These are phyloP conservation scores for Ciconia maguari DNA, from an alignment of 2,113 vertebrate species.

Conservation along the genomic window DNA sequence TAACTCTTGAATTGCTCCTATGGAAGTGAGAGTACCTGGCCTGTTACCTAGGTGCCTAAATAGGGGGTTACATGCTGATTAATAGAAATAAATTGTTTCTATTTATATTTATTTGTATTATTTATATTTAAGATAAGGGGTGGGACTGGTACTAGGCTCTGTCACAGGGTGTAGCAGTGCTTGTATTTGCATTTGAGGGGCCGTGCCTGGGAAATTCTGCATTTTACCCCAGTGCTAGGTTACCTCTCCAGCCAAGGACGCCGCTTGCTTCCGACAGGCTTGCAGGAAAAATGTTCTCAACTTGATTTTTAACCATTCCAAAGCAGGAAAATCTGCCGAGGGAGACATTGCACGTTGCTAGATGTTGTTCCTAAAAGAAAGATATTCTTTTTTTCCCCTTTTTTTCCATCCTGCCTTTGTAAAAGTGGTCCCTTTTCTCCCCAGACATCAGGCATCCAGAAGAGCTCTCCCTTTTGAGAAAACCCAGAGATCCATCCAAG, in stretches of 20 bases:
- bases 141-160: neutral
- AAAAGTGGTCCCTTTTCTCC: neutral
- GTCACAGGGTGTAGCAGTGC: neutral
- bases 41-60: neutral
- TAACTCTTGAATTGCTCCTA: neutral
- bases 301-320: neutral
- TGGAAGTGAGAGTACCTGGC: neutral
- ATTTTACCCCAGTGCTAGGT: neutral
- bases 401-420: neutral
- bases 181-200: neutral
- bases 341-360: neutral
- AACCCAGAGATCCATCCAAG: slow-evolving; percentile 96
- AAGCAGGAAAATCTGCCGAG: neutral
- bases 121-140: neutral
- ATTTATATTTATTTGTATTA: neutral
- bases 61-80: neutral
- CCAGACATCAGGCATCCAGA: slow-evolving; percentile 97
- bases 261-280: neutral
- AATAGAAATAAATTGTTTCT: neutral
- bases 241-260: neutral
- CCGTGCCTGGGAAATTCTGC: neutral
- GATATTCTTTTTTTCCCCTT: neutral
- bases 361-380: neutral
- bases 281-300: neutral
- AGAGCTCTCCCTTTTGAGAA: slow-evolving; percentile 95